Evolutionary conservation across 2,113 vertebrate species (phyloP).

Genomic region (Aepyceros melampus): DNA sequence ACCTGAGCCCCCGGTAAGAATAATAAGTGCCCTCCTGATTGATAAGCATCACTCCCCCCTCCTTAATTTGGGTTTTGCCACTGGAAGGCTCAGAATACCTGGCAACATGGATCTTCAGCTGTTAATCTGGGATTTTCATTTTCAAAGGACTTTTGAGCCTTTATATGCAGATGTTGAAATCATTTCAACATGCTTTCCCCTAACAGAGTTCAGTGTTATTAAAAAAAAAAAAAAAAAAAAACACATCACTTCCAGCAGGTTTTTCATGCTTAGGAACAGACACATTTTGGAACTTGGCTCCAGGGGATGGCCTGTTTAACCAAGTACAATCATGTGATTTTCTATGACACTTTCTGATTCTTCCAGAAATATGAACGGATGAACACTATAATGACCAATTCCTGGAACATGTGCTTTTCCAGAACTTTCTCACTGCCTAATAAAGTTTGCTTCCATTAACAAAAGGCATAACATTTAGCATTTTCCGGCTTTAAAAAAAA

Average conservation of each 20-base stretch:
- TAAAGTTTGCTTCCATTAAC: constrained; percentile 48
- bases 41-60: not conserved
- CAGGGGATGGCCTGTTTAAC: not conserved
- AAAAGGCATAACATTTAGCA: not conserved
- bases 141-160: constrained; percentile 48
- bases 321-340: constrained; percentile 37
- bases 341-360: not conserved
- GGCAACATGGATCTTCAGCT: constrained; percentile 18
- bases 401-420: constrained; percentile 60
- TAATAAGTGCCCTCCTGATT: not conserved
- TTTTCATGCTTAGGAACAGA: not conserved
- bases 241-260: not conserved
- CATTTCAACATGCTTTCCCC: constrained; percentile 15
- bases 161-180: constrained; percentile 46
- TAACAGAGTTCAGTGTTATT: not conserved
- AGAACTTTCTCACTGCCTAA: constrained; percentile 54
- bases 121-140: constrained; percentile 63
- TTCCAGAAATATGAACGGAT: constrained; percentile 64
- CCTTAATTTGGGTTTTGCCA: not conserved
- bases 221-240: not conserved
- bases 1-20: not conserved
- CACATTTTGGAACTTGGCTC: not conserved
- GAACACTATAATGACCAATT: constrained; percentile 37
- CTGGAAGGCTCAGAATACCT: not conserved
- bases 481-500: not conserved